phyloP scores from a whole-genome alignment of 2,797 vertebrate genomes.

The Atherinosoma microstoma region DNA sequence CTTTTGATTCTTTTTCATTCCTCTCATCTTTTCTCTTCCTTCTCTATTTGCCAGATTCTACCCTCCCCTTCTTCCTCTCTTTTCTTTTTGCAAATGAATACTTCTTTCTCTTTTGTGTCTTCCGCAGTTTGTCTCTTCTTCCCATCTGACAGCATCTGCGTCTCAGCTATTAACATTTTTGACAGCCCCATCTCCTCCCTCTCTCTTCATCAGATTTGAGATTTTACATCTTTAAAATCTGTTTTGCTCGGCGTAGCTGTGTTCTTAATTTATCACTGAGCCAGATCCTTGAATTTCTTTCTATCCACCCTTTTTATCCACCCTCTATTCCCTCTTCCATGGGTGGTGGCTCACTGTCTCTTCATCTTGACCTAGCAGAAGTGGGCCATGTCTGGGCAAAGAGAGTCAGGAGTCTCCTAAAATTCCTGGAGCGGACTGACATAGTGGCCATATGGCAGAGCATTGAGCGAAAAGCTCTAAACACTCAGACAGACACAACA shows the following conservation, averaged over 20 bases:
- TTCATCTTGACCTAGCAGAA: slow-evolving; percentile 54
- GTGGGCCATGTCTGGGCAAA: slow-evolving; percentile 53
- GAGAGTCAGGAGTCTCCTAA: slow-evolving; percentile 51
- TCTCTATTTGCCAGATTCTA: slow-evolving; percentile 27
- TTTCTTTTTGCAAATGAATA: slow-evolving; percentile 44
- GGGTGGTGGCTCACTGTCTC: slow-evolving; percentile 15
- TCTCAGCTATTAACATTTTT: slow-evolving; percentile 26
- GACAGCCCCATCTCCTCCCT: slow-evolving; percentile 24
- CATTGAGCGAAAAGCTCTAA: slow-evolving; percentile 53
- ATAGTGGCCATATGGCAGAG: slow-evolving; percentile 68
- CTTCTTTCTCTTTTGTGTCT: slow-evolving; percentile 49
- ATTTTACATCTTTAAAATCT: slow-evolving; percentile 10
- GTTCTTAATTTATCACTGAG: not conserved
- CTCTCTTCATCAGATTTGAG: slow-evolving; percentile 20
- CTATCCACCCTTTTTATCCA: slow-evolving; percentile 14
- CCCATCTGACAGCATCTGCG: slow-evolving; percentile 31
- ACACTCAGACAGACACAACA: slow-evolving; percentile 53
- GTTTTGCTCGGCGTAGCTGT: slow-evolving; percentile 1
- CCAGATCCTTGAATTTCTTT: slow-evolving; percentile 1
- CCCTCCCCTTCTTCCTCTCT: slow-evolving; percentile 25
- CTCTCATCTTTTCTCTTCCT: slow-evolving; percentile 57
- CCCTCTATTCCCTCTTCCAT: not conserved
- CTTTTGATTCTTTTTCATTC: slow-evolving; percentile 46
- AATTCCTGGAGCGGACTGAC: slow-evolving; percentile 52
- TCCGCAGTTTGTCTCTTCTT: slow-evolving; percentile 48